phyloP scores from a whole-genome alignment of 2,888 invertebrate species.

The Melanostoma mellinum region DNA sequence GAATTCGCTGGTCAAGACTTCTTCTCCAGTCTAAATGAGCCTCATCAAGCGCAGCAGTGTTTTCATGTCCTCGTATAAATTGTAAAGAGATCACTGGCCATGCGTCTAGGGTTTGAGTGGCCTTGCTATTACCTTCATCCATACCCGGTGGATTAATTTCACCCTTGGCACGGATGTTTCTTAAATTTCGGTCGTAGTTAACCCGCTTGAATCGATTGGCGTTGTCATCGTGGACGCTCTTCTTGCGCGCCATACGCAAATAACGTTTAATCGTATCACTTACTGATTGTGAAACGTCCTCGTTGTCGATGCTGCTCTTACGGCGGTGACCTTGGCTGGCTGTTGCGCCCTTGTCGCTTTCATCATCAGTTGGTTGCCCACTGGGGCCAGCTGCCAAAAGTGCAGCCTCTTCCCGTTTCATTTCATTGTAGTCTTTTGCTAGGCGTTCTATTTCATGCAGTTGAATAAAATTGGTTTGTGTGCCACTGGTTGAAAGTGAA shows the following conservation, averaged over 20 bases:
- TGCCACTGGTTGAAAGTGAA: constrained; percentile 75
- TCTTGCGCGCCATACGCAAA: constrained; percentile 93
- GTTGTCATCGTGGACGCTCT: constrained; percentile 89
- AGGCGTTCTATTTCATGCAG: constrained; percentile 77
- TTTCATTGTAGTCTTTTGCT: constrained; percentile 77
- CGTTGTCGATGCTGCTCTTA: constrained; percentile 91
- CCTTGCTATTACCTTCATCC: constrained; percentile 89
- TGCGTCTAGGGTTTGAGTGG: constrained; percentile 89
- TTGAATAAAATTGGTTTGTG: constrained; percentile 80
- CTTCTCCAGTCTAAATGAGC: constrained; percentile 78
- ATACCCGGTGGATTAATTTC: constrained; percentile 89
- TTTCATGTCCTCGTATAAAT: constrained; percentile 81
- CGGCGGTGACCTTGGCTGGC: constrained; percentile 82
- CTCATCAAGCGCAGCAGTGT: constrained; percentile 74
- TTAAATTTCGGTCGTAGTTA: constrained; percentile 92
- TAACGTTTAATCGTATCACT: constrained; percentile 94
- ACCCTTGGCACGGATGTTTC: constrained; percentile 91
- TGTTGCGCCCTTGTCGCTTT: constrained; percentile 74
- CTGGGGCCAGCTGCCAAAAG: constrained; percentile 65
- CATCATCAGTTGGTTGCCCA: constrained; percentile 76
- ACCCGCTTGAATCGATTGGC: constrained; percentile 92
- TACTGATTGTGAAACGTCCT: constrained; percentile 93
- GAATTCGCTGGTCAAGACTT: constrained; percentile 76
- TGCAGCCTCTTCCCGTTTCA: constrained; percentile 73
- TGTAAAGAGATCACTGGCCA: constrained; percentile 86